Percentiles rank a stretch among this genome's conserved stretches.
These are phyloP conservation scores for Chrysomallon squamiferum DNA, from an alignment of 1,140 invertebrate genomes.

Conservation along the genomic window DNA sequence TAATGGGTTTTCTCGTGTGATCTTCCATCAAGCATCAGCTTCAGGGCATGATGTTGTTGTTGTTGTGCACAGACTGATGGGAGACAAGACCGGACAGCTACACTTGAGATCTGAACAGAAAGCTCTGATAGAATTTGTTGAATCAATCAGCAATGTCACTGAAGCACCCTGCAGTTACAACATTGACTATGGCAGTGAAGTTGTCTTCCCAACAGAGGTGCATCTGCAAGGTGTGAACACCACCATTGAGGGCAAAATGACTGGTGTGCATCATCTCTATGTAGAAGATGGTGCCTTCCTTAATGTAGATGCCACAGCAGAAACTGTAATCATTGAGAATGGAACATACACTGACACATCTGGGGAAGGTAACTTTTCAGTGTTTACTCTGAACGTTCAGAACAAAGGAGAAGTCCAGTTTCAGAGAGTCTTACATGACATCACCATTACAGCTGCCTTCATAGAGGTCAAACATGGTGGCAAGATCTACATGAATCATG, in stretches of 20 bases:
- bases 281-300: slow-evolving; percentile 37
- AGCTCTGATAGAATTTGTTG: slow-evolving; percentile 41
- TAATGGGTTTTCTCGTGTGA: slow-evolving; percentile 34
- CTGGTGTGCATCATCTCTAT: slow-evolving; percentile 49
- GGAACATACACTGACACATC: slow-evolving; percentile 32
- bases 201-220: slow-evolving; percentile 51
- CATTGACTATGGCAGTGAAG: slow-evolving; percentile 43
- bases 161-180: slow-evolving; percentile 52
- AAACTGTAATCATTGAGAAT: slow-evolving; percentile 47
- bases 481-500: slow-evolving; percentile 44
- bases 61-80: slow-evolving; percentile 36
- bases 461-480: slow-evolving; percentile 46
- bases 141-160: slow-evolving; percentile 45
- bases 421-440: slow-evolving; percentile 28
- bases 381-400: slow-evolving; percentile 42
- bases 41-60: slow-evolving; percentile 23
- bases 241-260: slow-evolving; percentile 37
- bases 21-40: slow-evolving; percentile 35
- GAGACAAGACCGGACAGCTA: slow-evolving; percentile 47
- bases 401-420: slow-evolving; percentile 35
- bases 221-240: slow-evolving; percentile 49
- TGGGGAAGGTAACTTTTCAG: slow-evolving; percentile 41
- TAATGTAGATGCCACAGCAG: slow-evolving; percentile 32
- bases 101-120: slow-evolving; percentile 42
- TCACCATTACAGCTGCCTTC: slow-evolving; percentile 40